Base-by-base conservation (phyloP, 2,888 invertebrate species). In the Dendrolimus pini region DNA sequence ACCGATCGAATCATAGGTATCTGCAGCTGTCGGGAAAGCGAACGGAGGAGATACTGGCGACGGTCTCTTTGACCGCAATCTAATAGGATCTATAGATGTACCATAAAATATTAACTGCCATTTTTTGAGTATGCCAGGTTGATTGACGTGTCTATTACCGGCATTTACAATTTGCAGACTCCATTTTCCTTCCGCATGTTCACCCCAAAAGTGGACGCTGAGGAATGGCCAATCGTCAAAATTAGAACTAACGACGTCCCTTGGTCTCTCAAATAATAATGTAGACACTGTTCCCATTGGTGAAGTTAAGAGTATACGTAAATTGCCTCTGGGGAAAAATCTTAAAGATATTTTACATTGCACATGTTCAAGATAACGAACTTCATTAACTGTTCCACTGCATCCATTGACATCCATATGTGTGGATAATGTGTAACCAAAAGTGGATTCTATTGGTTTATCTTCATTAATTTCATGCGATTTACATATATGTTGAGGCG, bases 161-260 rank as follows among this genome's bases (percentile, higher is more conserved):
- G 93, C 92, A 69, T 93, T 93, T 68, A 93, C 93, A 70, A 96
- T 94, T 82, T 96, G 95, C 62, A 97, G 85, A 30, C 95, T 96
- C 97, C 97, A 97, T 65, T 95, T 92, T 42, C 97, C 97, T 74
- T 96, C 95, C 56, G 96, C 95, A 71, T 95, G 96, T 83, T 96
- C 97, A 41, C 99, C 99, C 99, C 99, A 99, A 87, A 96, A 99
- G 83, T 99, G 99, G 14, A 99, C 98, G 76, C 98, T 97, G 71
- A 99, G 93, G 92, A 99, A 99, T 12, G 99, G 98, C 99, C 99
- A 99, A 82, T 98, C 97, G 82, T 98, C 97, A 84, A 99, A 99
- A 78, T 97, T 97, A 56, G 97, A 96, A 80, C 96, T 96, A 60
- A 96, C 94, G 60, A 96, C 95, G 84, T 98, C 98, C 62, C 97